A percentile compares a stretch with the other conserved stretches of the same genome.
Evolutionary conservation across 64 coral and sea anemone species (phyloP).

Genomic region (Pocillopora verrucosa): DNA sequence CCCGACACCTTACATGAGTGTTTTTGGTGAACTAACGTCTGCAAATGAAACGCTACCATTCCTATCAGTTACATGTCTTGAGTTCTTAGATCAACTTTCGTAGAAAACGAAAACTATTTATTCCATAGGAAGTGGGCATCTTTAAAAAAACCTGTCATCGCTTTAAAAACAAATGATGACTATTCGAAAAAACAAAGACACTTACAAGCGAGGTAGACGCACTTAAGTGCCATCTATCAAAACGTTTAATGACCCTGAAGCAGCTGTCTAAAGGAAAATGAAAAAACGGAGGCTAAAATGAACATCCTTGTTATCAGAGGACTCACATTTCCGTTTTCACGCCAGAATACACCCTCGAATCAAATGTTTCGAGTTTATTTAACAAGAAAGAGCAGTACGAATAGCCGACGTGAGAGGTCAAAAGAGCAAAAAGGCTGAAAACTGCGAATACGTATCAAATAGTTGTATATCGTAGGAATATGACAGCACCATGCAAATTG

Average conservation of each 20-base stretch:
- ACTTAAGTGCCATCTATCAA: not conserved
- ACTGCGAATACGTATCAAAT: not conserved
- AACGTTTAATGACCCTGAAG: not conserved
- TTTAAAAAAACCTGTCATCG: not conserved
- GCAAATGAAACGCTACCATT: no score
- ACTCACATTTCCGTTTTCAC: not conserved
- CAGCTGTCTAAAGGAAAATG: not conserved
- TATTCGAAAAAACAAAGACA: not conserved
- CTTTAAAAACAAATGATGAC: not conserved
- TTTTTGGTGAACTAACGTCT: no score
- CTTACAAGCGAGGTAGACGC: not conserved
- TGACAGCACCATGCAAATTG: no score
- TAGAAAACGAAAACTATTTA: not conserved
- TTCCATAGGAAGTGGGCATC: not conserved
- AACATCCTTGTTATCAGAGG: not conserved
- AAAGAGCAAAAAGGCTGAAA: not conserved
- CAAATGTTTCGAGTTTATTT: not conserved
- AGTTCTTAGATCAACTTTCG: not conserved
- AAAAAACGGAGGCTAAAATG: not conserved
- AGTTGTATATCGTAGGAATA: no score
- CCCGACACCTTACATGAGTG: no score
- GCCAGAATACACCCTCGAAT: not conserved
- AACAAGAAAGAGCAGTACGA: not conserved
- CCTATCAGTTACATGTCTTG: no score
- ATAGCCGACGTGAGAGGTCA: not conserved